Evolutionary conservation across 2,888 invertebrate species (phyloP), one percentile per base, ranked within the genome.

Genomic region (Dasypogon diadema): DNA sequence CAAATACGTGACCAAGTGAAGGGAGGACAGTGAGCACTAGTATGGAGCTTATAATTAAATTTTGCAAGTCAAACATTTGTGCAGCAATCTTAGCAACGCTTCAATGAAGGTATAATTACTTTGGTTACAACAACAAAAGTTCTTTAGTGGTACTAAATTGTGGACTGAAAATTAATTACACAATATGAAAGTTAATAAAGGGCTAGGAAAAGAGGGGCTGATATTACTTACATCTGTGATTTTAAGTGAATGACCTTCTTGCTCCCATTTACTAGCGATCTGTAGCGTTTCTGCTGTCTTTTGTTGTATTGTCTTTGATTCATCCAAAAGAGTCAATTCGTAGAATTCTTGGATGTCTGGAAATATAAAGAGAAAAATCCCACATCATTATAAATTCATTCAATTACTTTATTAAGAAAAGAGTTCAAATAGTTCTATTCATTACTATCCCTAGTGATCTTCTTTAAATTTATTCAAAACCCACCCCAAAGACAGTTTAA

Each of bases 291-390:
- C 97, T 76, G 92, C 93, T 79, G 97, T 97, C 88, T 98, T 98
- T 88, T 98, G 96, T 87, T 97, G 96, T 81, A 95, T 92, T 77
- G 96, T 93, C 88, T 98, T 98, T 78, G 92, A 94, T 85, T 98
- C 97, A 88, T 98, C 98, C 83, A 98, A 90, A 80, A 99, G 90
- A 75, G 98, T 98, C 83, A 96, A 90, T 88, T 99, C 98, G 88
- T 99, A 99, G 88, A 98, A 98, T 87, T 99, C 98, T 90, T 99
- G 98, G 84, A 99, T 98, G 90, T 99, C 98, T 96, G 90, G 24
- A 90, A 89, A 78, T 82, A 65, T 74, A 75, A 74, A 42, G 48
- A 46, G 26, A 72, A 8, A 68, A 30, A 30, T n/a, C n/a, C n/a
- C n/a, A n/a, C n/a, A n/a, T n/a, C n/a, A n/a, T n/a, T n/a, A n/a